Base-by-base conservation (phyloP, 2,113 vertebrate species). In the Scortum barcoo region DNA sequence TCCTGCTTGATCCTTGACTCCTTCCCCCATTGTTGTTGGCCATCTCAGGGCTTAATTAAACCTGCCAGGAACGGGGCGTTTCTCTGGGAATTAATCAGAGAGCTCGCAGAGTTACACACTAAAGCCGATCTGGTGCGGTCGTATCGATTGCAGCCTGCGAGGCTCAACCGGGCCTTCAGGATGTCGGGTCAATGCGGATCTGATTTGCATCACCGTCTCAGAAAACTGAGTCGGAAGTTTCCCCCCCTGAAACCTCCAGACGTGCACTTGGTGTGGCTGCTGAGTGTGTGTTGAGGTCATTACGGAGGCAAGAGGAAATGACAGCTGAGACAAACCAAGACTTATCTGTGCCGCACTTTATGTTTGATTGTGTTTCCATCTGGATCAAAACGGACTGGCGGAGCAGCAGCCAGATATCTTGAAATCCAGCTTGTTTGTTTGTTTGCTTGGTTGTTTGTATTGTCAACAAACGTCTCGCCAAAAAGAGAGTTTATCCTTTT, bases 141-240 rank as follows among this genome's bases (percentile, higher is more conserved):
- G 46, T 72, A 92, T 93, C 75, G 91, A 93, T 94, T 87, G 80
- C 80, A 91, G 81, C 57, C 73, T 22, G 42, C 12, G 33, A 63
- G 22, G 83, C 81, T 87, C 88, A 42, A 60, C 71, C 11, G 26
- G 86, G 89, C 80, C 86, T 86, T 79, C 76, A 83, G 83, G 76
- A 78, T 65, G 62, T 44, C 53, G 58, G 91, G 86, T 94, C 91
- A 90, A 90, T 91, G 86, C 67, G 74, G 88, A 91, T 93, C 93
- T 88, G 91, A 94, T 93, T 92, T 92, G 87, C 80, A 82, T 85
- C 77, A 88, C 58, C 36, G 22, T 85, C 76, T 89, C 70, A 69
- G 85, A 82, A 83, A 89, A 92, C 60, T 48, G n/a, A 85, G 69
- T 44, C 72, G 72, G 56, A 84, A 58, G 84, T 86, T 70, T 65